phyloP scores from a whole-genome alignment of 1,140 invertebrate genomes.

The Pseudomyrmex concolor region DNA sequence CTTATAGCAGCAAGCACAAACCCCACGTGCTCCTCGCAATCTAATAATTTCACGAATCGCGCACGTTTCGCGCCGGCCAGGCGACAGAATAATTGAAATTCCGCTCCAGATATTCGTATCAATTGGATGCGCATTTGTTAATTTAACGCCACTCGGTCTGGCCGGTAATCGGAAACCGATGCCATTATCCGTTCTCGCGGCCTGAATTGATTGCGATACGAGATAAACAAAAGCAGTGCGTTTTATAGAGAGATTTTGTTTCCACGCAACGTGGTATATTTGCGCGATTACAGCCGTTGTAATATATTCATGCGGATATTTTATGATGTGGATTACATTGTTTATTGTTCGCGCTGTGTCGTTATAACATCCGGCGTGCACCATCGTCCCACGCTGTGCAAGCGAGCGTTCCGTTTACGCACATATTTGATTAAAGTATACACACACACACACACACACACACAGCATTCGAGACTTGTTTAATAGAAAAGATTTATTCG shows the following conservation, averaged over 20 bases:
- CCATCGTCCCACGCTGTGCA: too few species aligned
- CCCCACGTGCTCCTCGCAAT: slow-evolving; percentile 4
- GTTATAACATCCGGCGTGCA: slow-evolving; percentile 8
- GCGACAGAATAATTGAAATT: slow-evolving; percentile 67
- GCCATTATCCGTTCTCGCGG: not conserved
- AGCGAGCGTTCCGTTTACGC: slow-evolving; percentile 7
- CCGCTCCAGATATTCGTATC: slow-evolving; percentile 36
- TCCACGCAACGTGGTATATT: not conserved
- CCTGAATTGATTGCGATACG: slow-evolving; percentile 23
- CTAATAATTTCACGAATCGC: slow-evolving; percentile 65
- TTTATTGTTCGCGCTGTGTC: not conserved
- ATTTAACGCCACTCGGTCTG: slow-evolving; percentile 59
- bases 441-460: not conserved
- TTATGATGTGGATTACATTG: slow-evolving; percentile 22
- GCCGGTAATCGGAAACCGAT: too few species aligned
- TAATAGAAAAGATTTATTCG: slow-evolving; percentile 15
- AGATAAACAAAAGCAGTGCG: slow-evolving; percentile 7
- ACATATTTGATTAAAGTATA: slow-evolving; percentile 17
- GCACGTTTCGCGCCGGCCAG: not conserved
- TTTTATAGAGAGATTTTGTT: slow-evolving; percentile 25
- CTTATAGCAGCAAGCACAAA: not conserved
- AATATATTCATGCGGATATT: slow-evolving; percentile 31
- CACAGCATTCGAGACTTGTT: not conserved
- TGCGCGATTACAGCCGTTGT: not conserved
- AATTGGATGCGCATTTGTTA: slow-evolving; percentile 54